Conservation (phyloP, 2,113 vertebrate species). For the Malaclemys terrapin region DNA sequence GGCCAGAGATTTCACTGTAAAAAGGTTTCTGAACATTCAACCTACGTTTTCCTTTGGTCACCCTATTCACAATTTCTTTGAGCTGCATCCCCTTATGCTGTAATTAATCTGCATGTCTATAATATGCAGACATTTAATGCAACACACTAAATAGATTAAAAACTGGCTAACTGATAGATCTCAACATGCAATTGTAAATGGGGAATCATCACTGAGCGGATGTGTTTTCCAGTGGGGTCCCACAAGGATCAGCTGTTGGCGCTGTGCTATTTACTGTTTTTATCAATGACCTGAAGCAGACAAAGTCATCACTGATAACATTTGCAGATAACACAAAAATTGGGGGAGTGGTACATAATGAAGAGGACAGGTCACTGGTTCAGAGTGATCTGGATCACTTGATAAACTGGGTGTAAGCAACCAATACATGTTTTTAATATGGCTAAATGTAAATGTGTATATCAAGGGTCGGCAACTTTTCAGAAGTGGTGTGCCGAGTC, state of each 20-base stretch:
- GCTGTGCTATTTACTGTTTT: background rate
- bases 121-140: background rate
- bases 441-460: background rate
- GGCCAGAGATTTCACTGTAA: background rate
- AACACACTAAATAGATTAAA: background rate
- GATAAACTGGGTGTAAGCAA: background rate
- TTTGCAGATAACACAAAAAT: background rate
- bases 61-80: fast-evolving
- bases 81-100: background rate
- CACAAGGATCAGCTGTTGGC: background rate
- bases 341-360: background rate
- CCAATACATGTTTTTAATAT: background rate
- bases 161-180: background rate
- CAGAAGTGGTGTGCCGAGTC: no score
- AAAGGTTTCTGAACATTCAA: background rate
- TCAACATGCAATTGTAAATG: background rate
- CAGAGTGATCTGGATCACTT: background rate
- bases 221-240: background rate
- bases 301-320: background rate
- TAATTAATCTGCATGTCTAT: fast-evolving
- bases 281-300: background rate
- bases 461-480: background rate
- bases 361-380: background rate
- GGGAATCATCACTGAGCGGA: background rate
- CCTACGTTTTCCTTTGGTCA: no score